phyloP scores from a whole-genome alignment of 2,888 invertebrate genomes.

The Macropis europaea region DNA sequence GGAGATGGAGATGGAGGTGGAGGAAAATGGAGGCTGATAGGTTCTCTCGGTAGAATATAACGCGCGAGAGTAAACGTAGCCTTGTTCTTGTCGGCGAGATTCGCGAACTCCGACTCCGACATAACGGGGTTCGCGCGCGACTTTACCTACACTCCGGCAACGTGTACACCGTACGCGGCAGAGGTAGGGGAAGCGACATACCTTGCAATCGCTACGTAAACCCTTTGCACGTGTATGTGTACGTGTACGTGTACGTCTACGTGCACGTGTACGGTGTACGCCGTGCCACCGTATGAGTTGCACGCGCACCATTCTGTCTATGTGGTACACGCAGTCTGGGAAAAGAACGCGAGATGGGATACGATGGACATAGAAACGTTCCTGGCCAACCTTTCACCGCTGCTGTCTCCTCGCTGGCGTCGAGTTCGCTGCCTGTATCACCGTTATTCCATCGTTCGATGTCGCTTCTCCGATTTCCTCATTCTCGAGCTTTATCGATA shows the following conservation, averaged over 20 bases:
- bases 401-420: background rate
- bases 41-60: too few species aligned
- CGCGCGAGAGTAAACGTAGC: conserved; percentile 29
- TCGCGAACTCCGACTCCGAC: conserved; percentile 48
- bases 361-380: conserved; percentile 37
- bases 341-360: conserved; percentile 35
- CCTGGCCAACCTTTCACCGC: conserved; percentile 36
- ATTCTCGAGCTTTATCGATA: too few species aligned
- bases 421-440: background rate
- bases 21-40: too few species aligned
- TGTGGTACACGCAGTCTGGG: conserved; percentile 10
- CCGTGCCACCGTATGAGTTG: too few species aligned
- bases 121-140: conserved; percentile 55
- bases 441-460: background rate
- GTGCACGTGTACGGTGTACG: background rate
- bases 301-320: too few species aligned
- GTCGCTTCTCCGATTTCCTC: too few species aligned
- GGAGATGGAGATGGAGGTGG: too few species aligned
- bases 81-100: conserved; percentile 52
- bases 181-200: conserved; percentile 21
- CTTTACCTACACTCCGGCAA: conserved; percentile 33
- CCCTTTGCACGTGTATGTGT: background rate
- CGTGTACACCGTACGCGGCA: conserved; percentile 1
- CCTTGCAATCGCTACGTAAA: background rate
- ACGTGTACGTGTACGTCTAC: background rate